Percentiles rank a stretch among this genome's conserved stretches.
These are phyloP conservation scores for Himalopsyche japonica DNA, from an alignment of 2,888 invertebrate species.

Conservation along the genomic window DNA sequence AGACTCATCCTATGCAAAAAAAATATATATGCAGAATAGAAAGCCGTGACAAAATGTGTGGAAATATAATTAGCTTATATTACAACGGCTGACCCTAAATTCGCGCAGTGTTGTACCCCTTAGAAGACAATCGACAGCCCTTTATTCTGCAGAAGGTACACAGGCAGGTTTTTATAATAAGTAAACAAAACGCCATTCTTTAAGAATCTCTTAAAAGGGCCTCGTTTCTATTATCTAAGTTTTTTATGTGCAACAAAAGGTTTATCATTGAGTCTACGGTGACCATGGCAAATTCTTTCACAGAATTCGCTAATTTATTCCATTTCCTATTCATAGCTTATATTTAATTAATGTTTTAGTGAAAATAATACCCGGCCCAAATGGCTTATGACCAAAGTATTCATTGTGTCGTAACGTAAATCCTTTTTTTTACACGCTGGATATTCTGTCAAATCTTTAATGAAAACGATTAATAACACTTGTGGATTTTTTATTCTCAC, in stretches of 20 bases:
- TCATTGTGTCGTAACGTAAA: neutral
- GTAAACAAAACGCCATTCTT: slow-evolving; percentile 39
- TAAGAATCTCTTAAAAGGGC: neutral
- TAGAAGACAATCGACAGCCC: slow-evolving; percentile 13
- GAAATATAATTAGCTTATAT: slow-evolving; percentile 60
- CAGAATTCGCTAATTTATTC: neutral
- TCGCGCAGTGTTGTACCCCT: slow-evolving; percentile 30
- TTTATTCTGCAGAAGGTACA: slow-evolving; percentile 8
- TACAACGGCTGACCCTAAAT: slow-evolving; percentile 34
- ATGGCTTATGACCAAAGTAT: slow-evolving; percentile 20
- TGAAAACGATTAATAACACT: slow-evolving; percentile 34
- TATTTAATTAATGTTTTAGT: slow-evolving; percentile 40
- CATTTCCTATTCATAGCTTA: neutral
- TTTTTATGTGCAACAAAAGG: slow-evolving; percentile 4
- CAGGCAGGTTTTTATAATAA: slow-evolving; percentile 29
- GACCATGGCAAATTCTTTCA: slow-evolving; percentile 35
- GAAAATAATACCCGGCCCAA: slow-evolving; percentile 30
- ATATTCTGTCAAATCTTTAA: slow-evolving; percentile 7
- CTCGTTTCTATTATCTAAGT: neutral
- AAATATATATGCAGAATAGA: neutral
- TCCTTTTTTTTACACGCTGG: neutral
- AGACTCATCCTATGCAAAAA: neutral
- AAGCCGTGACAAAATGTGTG: slow-evolving; percentile 54
- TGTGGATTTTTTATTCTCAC: slow-evolving; percentile 1
- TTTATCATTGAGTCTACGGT: slow-evolving; percentile 2